phyloP scores from a whole-genome alignment of 2,888 invertebrate genomes.

The Orchesella flavescens region DNA sequence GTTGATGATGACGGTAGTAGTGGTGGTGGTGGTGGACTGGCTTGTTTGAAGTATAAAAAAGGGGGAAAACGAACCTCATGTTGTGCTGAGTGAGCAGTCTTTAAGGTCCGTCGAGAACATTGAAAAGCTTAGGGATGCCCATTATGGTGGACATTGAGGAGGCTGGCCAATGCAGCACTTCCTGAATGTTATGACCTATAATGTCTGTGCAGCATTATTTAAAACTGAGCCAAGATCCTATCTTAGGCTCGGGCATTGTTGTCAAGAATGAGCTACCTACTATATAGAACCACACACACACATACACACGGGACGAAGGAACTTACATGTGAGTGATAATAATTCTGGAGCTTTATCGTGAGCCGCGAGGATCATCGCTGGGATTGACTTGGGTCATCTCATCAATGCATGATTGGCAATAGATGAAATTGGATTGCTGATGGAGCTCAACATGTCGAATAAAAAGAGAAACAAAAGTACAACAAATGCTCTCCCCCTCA shows the following conservation, averaged over 20 bases:
- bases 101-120: constrained; percentile 71
- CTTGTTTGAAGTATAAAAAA: constrained; percentile 49
- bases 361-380: constrained; percentile 70
- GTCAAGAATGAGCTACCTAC: constrained; percentile 39
- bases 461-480: constrained; percentile 3
- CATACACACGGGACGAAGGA: not conserved
- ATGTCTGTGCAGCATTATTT: constrained; percentile 72
- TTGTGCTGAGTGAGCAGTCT: constrained; percentile 72
- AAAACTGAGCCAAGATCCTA: constrained; percentile 69
- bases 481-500: not conserved
- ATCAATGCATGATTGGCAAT: constrained; percentile 73
- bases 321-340: constrained; percentile 45
- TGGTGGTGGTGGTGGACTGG: constrained; percentile 14
- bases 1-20: constrained; percentile 2
- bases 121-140: constrained; percentile 72
- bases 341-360: constrained; percentile 68
- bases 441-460: constrained; percentile 25
- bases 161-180: constrained; percentile 72
- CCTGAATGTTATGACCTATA: constrained; percentile 73
- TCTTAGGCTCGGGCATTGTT: constrained; percentile 53
- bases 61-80: constrained; percentile 57
- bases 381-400: constrained; percentile 72
- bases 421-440: constrained; percentile 72
- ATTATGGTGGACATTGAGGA: constrained; percentile 72
- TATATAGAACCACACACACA: not conserved